Evolutionary conservation across 1,140 invertebrate species (phyloP).

Genomic region (Contarinia nasturtii): DNA sequence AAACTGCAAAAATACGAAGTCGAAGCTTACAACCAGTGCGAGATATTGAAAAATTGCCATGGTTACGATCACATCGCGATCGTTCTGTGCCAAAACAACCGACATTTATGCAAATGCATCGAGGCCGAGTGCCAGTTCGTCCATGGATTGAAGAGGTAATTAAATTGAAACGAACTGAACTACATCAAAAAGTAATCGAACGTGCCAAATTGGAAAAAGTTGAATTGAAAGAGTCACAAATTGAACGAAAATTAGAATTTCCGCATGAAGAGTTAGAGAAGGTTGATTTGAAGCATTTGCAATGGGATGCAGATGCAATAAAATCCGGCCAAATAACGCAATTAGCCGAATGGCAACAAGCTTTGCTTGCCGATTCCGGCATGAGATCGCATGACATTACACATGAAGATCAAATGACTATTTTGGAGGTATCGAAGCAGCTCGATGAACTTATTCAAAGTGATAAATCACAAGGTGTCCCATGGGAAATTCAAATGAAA

Average conservation of each 20-base stretch:
- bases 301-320: conserved; percentile 10
- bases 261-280: conserved; percentile 20
- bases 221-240: conserved; percentile 17
- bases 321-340: conserved; percentile 9
- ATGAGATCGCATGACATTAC: conserved; percentile 14
- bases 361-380: too few relatives aligned
- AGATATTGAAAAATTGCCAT: conserved; percentile 11
- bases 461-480: conserved; percentile 14
- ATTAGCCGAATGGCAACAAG: background rate
- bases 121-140: conserved; percentile 21
- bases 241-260: conserved; percentile 20
- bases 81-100: conserved; percentile 17
- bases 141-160: conserved; percentile 35
- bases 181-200: conserved; percentile 13
- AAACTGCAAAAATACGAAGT: conserved; percentile 16
- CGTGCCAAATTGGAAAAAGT: conserved; percentile 24
- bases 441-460: conserved; percentile 16
- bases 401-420: conserved; percentile 23
- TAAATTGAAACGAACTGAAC: conserved; percentile 31
- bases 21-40: conserved; percentile 17
- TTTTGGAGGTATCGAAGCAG: conserved; percentile 21
- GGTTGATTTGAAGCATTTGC: conserved; percentile 21
- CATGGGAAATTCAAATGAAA: conserved; percentile 22
- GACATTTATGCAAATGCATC: conserved; percentile 11
- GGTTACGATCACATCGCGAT: conserved; percentile 19